These are phyloP conservation scores for Scomberomorus guttatus DNA, from an alignment of 2,797 vertebrate species.

Conservation along the genomic window DNA sequence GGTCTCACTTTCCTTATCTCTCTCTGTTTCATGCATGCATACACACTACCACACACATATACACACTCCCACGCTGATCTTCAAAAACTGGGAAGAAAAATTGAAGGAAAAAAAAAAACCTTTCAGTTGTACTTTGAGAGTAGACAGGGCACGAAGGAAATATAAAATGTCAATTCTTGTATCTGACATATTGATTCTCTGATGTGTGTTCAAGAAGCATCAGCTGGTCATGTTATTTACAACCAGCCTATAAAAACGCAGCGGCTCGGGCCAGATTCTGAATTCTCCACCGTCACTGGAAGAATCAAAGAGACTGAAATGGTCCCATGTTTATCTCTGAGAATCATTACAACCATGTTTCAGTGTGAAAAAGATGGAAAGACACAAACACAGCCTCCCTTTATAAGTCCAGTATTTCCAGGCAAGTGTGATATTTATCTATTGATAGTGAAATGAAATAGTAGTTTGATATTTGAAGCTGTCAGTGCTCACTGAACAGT, in stretches of 20 bases:
- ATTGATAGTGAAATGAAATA: conserved; percentile 60
- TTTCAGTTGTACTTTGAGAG: conserved; percentile 1
- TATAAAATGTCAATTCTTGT: conserved; percentile 1
- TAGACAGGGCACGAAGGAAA: conserved; percentile 15
- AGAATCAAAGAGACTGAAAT: conserved; percentile 29
- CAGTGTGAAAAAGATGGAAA: conserved; percentile 7
- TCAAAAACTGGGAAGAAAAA: background rate
- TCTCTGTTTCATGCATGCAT: background rate
- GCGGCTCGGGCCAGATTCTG: conserved; percentile 11
- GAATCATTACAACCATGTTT: conserved; percentile 20
- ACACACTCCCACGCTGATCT: background rate
- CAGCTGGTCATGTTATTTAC: conserved; percentile 50
- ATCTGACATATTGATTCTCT: conserved; percentile 25
- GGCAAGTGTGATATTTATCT: conserved; percentile 49
- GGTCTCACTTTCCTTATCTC: background rate
- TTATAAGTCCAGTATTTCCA: conserved; percentile 30
- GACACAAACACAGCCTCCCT: conserved; percentile 25
- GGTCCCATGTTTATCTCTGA: conserved; percentile 25
- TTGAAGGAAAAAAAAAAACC: background rate
- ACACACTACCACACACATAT: background rate
- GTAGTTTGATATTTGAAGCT: conserved; percentile 59
- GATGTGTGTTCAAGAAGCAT: conserved; percentile 48
- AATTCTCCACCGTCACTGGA: conserved; percentile 29
- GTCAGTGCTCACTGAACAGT: conserved; percentile 29
- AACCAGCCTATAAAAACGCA: conserved; percentile 30